Evolutionary conservation across 2,888 invertebrate species (phyloP).

Genomic region (Allophyes oxyacanthae): DNA sequence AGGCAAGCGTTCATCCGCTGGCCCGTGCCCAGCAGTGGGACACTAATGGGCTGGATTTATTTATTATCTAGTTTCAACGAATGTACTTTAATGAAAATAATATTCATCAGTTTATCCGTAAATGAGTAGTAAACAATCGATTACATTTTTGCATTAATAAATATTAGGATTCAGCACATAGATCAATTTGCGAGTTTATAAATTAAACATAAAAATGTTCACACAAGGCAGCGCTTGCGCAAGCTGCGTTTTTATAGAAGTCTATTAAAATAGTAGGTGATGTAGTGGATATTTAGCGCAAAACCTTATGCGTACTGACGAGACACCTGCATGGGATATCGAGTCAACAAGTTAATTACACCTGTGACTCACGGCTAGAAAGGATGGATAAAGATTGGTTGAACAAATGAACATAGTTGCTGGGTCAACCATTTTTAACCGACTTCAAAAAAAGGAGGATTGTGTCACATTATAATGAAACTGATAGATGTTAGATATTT

Average conservation of each 20-base stretch:
- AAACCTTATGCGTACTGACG: conserved; percentile 43
- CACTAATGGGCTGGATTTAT: too few relatives aligned
- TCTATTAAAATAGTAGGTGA: conserved; percentile 46
- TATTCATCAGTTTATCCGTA: neutral
- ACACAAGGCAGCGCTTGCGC: conserved; percentile 15
- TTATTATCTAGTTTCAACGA: too few relatives aligned
- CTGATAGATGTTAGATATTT: too few relatives aligned
- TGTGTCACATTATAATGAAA: too few relatives aligned
- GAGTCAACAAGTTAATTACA: conserved; percentile 66
- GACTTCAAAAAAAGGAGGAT: too few relatives aligned
- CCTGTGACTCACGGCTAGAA: conserved; percentile 33
- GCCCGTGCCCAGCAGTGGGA: too few relatives aligned
- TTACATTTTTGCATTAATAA: conserved; percentile 2
- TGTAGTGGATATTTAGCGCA: conserved; percentile 51
- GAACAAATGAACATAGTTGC: too few relatives aligned
- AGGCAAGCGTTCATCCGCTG: too few relatives aligned
- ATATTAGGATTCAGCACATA: conserved; percentile 7
- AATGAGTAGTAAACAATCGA: neutral
- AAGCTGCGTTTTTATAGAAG: conserved; percentile 24
- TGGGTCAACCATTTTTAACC: too few relatives aligned
- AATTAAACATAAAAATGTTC: conserved; percentile 31
- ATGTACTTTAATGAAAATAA: too few relatives aligned
- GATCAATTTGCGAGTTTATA: conserved; percentile 10
- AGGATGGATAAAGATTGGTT: conserved; percentile 2
- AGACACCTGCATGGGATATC: conserved; percentile 58